Evolutionary conservation across 2,888 invertebrate genomes (phyloP), one percentile per base, ranked within the genome.

Genomic region (Herminia tarsipennalis): DNA sequence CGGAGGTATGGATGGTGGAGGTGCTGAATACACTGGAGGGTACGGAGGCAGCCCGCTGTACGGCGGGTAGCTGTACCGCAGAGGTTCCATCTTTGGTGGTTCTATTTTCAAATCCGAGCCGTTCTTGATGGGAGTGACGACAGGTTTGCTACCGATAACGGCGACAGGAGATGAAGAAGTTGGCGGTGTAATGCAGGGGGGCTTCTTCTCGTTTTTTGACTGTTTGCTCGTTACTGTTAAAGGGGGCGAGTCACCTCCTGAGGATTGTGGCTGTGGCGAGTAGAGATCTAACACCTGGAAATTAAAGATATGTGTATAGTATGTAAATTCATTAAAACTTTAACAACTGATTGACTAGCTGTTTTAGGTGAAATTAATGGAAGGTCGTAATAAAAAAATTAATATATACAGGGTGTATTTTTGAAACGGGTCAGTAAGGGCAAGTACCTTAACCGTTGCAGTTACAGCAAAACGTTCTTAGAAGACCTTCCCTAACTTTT

Each of bases 241-340:
- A 0, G 95, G 95, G 1, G 96, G 96, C 57, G 96, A 94, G 42
- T 95, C 95, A 0, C 93, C 93, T 8, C 94, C 93, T 5, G 93
- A 86, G 0, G 89, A 84, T 58, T 94, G 92, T 36, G 93, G 92
- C 54, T 96, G 93, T 65, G 95, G 94, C 0, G 97, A 96, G 86
- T 99, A 99, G 47, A 99, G 89, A 85, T 99, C 99, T 55, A 99
- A 83, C 6, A 95, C 94, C 90, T 95, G 74, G 0, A 72, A 75
- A 41, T 10, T 4, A 33, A 0, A 10, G 6, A 4, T 2, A 13
- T n/a, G n/a, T n/a, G n/a, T n/a, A n/a, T n/a, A n/a, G n/a, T n/a
- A n/a, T n/a, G n/a, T n/a, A n/a, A n/a, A n/a, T n/a, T n/a, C n/a
- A n/a, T n/a, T n/a, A n/a, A n/a, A n/a, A n/a, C n/a, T n/a, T n/a